Base-by-base conservation (phyloP, 2,888 invertebrate species). In the Cecidostiba fungosa region DNA sequence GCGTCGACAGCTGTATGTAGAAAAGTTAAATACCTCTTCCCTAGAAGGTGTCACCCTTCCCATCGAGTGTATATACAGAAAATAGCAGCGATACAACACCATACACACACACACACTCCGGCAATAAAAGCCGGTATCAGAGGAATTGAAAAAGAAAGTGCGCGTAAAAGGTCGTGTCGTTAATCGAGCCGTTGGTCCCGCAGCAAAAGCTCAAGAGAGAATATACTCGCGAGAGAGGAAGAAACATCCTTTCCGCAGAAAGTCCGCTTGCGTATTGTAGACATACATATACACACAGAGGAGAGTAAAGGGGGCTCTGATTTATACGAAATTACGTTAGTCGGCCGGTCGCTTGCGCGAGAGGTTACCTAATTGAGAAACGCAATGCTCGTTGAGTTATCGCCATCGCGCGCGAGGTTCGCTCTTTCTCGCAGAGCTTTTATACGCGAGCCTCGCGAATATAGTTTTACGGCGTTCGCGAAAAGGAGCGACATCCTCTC, bases 291-390 rank as follows among this genome's bases (percentile, higher is more conserved):
- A 8, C 39, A 14, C 23, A 12, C 19, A 1, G 5, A 59, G 29
- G 29, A 19, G 32, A 26, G 36, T 32, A 43, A 78, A 78, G 32
- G 78, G 89, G 90, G 88, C 88, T 76, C 90, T 92, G 92, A 92
- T 92, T 92, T 92, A 92, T 92, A 91, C 88, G 91, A 91, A 92
- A 92, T 91, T 89, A 90, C 91, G 91, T 91, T 90, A 89, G 84
- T 87, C 87, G 87, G 86, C 88, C 85, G 79, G 74, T 26, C n/a
- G 23, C 62, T 14, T 82, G 82, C 88, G 87, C 86, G 89, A 89
- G 70, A 29, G 73, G 91, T 92, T 92, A 91, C 92, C 91, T 92
- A 92, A 92, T 92, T 92, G 92, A 92, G 92, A 91, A 92, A 91
- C 90, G 91, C 92, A 91, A 91, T 90, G 90, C 54, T 86, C 88